Conservation (phyloP, 2,797 vertebrate genomes). For the Chaenodraco wilsoni region DNA sequence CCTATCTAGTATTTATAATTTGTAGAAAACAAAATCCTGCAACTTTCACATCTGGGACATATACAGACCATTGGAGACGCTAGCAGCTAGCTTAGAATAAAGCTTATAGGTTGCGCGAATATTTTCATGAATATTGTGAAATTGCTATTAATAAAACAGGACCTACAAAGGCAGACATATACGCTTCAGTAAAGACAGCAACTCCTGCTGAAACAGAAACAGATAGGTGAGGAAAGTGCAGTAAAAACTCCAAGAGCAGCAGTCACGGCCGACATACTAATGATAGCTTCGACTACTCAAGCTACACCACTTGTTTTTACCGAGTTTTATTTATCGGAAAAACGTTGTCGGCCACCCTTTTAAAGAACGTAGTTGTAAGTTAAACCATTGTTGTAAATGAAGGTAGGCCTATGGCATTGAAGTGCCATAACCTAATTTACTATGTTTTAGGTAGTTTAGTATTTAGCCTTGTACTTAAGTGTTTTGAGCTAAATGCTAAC, state of each 20-base stretch:
- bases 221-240: background rate
- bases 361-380: background rate
- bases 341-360: background rate
- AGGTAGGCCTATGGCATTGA: background rate
- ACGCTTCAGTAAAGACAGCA: background rate
- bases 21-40: too few relatives aligned
- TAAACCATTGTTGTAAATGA: background rate
- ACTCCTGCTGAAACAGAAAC: background rate
- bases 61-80: background rate
- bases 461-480: too few relatives aligned
- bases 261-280: background rate
- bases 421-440: too few relatives aligned
- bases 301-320: background rate
- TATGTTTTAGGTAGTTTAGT: too few relatives aligned
- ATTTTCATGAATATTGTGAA: background rate
- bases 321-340: background rate
- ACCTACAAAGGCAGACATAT: background rate
- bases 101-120: background rate
- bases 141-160: background rate
- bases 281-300: background rate
- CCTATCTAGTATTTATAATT: too few relatives aligned
- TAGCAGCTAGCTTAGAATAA: background rate
- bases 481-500: background rate
- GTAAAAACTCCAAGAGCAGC: background rate
- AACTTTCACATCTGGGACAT: too few relatives aligned